Percentiles rank a stretch among this genome's conserved stretches.
Conservation (phyloP, 2,113 vertebrate genomes). For the Atherinomorus stipes region DNA sequence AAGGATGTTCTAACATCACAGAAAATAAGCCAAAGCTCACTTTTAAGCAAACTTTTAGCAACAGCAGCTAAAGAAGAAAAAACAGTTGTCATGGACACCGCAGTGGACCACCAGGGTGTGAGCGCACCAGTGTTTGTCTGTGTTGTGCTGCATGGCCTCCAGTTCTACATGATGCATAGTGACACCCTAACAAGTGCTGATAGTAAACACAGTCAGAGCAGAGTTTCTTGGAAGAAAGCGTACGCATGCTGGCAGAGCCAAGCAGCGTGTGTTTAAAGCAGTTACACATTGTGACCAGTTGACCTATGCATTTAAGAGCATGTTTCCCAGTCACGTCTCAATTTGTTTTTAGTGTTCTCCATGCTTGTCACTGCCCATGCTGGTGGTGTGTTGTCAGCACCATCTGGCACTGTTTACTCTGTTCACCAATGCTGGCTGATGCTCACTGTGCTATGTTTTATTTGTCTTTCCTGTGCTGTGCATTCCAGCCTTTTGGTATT, state of each 20-base stretch:
- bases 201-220: conserved; percentile 22
- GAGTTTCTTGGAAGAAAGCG: conserved; percentile 4
- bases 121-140: conserved; percentile 1
- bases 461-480: background rate
- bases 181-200: conserved; percentile 31
- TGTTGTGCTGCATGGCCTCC: conserved; percentile 34
- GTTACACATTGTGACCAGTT: conserved; percentile 63
- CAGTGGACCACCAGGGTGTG: background rate
- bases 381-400: conserved; percentile 42
- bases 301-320: conserved; percentile 65
- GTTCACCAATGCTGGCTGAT: conserved; percentile 17
- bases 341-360: conserved; percentile 58
- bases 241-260: conserved; percentile 25
- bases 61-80: background rate
- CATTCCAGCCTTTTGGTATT: background rate
- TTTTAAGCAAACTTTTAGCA: background rate
- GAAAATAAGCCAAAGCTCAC: background rate
- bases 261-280: conserved; percentile 43
- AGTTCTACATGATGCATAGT: conserved; percentile 29
- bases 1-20: background rate
- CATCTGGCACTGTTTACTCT: conserved; percentile 63
- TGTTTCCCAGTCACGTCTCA: conserved; percentile 62
- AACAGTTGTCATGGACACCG: background rate
- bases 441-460: conserved; percentile 32
- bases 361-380: conserved; percentile 32